A percentile compares a stretch with the other conserved stretches of the same genome.
Evolutionary conservation across 2,113 vertebrate species (phyloP).

Genomic region (Saimiri boliviensis): DNA sequence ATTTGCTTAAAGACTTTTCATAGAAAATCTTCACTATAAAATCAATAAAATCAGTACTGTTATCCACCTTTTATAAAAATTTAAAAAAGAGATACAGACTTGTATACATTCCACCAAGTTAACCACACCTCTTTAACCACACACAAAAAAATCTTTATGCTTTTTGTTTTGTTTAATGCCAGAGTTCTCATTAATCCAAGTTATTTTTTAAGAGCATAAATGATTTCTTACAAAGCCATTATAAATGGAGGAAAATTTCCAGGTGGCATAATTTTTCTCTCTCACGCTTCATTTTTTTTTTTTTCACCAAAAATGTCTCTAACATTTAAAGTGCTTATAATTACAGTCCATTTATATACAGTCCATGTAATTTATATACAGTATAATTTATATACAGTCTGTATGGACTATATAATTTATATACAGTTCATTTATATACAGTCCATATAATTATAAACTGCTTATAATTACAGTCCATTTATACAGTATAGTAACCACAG

Average conservation of each 20-base stretch:
- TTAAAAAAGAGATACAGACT: not conserved
- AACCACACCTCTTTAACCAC: not conserved
- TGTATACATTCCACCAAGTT: not conserved
- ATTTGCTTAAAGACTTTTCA: not conserved
- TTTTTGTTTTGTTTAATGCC: not conserved
- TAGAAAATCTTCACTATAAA: not conserved
- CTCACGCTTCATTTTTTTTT: slow-evolving; percentile 2
- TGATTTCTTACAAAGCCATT: slow-evolving; percentile 26
- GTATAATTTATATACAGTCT: too few species aligned
- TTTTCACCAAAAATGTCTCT: not conserved
- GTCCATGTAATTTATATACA: too few species aligned
- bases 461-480: not conserved
- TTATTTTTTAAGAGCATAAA: not conserved
- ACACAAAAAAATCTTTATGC: not conserved
- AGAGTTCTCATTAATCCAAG: not conserved
- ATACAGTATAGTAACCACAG: not conserved
- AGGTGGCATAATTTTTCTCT: not conserved
- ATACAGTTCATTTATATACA: too few species aligned
- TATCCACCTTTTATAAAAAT: not conserved
- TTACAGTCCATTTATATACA: too few species aligned
- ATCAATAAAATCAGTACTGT: not conserved
- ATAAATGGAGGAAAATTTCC: not conserved
- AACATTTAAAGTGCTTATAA: not conserved
- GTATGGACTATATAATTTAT: too few species aligned
- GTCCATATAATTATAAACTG: not conserved